Percentiles rank a stretch among this genome's conserved stretches.
Conservation (phyloP, 2,113 vertebrate genomes). For the Grammomys dolichurus region DNA sequence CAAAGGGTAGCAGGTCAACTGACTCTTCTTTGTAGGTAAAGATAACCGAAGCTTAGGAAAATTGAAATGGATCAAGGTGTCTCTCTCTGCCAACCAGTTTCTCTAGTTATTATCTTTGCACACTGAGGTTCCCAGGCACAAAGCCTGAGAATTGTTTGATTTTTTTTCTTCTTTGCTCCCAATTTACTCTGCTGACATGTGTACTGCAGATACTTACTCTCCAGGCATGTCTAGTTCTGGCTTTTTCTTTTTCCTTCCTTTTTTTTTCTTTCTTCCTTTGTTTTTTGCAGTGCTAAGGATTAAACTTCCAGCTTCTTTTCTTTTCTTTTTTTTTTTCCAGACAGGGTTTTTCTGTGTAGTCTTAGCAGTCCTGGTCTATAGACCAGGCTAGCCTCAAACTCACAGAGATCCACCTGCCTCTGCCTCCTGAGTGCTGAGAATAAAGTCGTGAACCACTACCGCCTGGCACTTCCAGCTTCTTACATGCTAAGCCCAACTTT, state of each 20-base stretch:
- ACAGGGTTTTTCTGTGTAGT: background rate
- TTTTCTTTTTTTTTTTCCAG: background rate
- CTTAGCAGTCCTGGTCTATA: background rate
- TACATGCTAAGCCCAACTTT: background rate
- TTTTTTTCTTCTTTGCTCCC: background rate
- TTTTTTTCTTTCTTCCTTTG: background rate
- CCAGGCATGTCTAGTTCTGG: background rate
- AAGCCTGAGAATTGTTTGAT: background rate
- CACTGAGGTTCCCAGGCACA: background rate
- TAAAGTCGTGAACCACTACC: background rate
- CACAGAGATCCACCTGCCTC: background rate
- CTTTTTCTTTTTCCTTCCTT: background rate
- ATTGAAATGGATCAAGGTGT: background rate
- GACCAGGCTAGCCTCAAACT: background rate
- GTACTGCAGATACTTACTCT: background rate
- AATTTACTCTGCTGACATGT: background rate
- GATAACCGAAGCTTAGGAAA: background rate
- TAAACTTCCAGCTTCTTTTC: background rate
- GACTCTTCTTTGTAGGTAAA: background rate
- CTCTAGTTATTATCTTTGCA: background rate
- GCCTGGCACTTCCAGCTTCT: no score
- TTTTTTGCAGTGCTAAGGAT: background rate
- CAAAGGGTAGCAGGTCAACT: background rate
- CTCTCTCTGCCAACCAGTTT: background rate
- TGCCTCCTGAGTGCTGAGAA: background rate